Percentiles rank a stretch among this genome's conserved stretches.
Evolutionary conservation across 2,888 invertebrate genomes (phyloP).

Genomic region (Ametastegia equiseti): DNA sequence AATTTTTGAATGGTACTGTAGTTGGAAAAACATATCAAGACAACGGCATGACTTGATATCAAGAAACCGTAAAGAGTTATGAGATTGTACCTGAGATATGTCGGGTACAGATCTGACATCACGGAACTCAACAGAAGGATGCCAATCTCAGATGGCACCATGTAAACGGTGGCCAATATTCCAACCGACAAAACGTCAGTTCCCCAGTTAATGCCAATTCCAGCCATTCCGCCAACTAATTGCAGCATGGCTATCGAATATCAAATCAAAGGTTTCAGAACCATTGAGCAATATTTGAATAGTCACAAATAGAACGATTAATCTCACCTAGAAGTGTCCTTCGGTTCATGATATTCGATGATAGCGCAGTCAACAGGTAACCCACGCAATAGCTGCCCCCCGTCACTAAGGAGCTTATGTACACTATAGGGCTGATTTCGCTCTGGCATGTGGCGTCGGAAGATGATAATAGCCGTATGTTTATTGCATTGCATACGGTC

Average conservation of each 20-base stretch:
- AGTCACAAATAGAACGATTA: background rate
- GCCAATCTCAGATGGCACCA: background rate
- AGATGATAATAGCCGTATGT: background rate
- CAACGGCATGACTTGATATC: too few relatives aligned
- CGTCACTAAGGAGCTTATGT: constrained; percentile 4
- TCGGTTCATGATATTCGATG: background rate
- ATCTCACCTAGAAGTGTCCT: background rate
- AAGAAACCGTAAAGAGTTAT: too few relatives aligned
- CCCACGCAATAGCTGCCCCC: background rate
- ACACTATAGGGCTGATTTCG: background rate
- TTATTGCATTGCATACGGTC: background rate
- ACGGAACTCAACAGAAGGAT: background rate
- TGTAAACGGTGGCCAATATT: background rate
- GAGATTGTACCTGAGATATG: constrained; percentile 30
- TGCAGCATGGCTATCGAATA: background rate
- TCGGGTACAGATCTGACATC: background rate
- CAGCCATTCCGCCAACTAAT: background rate
- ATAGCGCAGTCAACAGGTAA: background rate
- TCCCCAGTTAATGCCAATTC: background rate
- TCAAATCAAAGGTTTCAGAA: background rate
- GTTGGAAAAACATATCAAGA: too few relatives aligned
- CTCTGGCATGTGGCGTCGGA: constrained; percentile 8
- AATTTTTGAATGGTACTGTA: too few relatives aligned
- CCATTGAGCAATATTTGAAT: background rate
- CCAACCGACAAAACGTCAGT: background rate